Evolutionary conservation across 2,888 invertebrate genomes (phyloP).

Genomic region (Cosmorhoe ocellata): DNA sequence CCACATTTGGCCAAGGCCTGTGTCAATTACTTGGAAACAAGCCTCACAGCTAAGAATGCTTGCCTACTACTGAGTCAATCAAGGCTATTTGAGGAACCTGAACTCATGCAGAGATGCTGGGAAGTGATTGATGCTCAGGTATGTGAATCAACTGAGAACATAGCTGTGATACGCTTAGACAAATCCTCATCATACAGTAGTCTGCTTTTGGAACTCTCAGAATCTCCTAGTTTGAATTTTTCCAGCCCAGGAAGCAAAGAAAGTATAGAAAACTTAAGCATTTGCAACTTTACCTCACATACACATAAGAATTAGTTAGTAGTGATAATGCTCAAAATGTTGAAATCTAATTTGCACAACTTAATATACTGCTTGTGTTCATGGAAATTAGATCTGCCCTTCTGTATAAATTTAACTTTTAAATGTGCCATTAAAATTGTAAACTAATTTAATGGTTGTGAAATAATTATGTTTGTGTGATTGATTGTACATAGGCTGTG

Average conservation of each 20-base stretch:
- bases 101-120: slow-evolving; percentile 98
- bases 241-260: slow-evolving; percentile 68
- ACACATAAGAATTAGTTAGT: slow-evolving; percentile 10
- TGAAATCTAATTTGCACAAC: slow-evolving; percentile 20
- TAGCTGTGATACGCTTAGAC: slow-evolving; percentile 65
- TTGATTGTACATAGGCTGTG: slow-evolving; percentile 29
- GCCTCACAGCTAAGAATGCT: slow-evolving; percentile 97
- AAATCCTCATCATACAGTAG: slow-evolving; percentile 74
- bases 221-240: slow-evolving; percentile 64
- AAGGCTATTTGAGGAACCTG: slow-evolving; percentile 97
- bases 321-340: slow-evolving; percentile 25
- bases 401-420: slow-evolving; percentile 19
- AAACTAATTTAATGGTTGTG: slow-evolving; percentile 72
- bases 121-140: slow-evolving; percentile 99
- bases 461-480: slow-evolving; percentile 48
- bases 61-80: slow-evolving; percentile 97
- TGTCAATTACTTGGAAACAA: slow-evolving; percentile 97
- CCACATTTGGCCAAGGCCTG: slow-evolving; percentile 96
- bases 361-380: slow-evolving; percentile 16
- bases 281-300: slow-evolving; percentile 46
- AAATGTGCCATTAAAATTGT: slow-evolving; percentile 49
- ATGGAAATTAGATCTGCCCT: slow-evolving; percentile 14
- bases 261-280: slow-evolving; percentile 59
- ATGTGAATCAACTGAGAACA: slow-evolving; percentile 82
- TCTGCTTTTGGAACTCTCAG: slow-evolving; percentile 68